A percentile compares a stretch with the other conserved stretches of the same genome.
These are phyloP conservation scores for Ennomos erosarius DNA, from an alignment of 2,888 invertebrate genomes.

Conservation along the genomic window DNA sequence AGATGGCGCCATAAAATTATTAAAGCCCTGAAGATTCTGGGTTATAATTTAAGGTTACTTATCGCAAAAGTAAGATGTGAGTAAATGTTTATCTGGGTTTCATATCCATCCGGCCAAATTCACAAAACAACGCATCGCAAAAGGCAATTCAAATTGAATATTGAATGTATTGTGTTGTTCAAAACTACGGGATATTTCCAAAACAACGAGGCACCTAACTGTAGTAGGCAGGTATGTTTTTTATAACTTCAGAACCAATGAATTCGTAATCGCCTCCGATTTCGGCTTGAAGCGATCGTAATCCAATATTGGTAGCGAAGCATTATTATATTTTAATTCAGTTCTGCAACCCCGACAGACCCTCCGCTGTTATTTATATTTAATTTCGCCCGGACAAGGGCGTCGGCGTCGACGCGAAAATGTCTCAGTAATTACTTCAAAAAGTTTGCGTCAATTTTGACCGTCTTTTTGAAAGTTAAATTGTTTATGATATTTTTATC, in stretches of 20 bases:
- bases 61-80: too few species aligned
- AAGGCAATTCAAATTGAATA: too few species aligned
- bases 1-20: too few species aligned
- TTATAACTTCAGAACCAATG: not conserved
- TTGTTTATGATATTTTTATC: not conserved
- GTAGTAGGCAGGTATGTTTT: too few species aligned
- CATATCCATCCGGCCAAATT: too few species aligned
- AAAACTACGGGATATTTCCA: too few species aligned
- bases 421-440: constrained; percentile 35
- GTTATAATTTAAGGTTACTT: too few species aligned
- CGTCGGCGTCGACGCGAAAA: constrained; percentile 43
- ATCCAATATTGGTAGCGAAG: constrained; percentile 42
- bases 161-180: too few species aligned
- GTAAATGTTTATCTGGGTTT: too few species aligned
- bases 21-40: too few species aligned
- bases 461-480: not conserved
- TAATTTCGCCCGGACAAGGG: constrained; percentile 55
- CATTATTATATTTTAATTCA: constrained; percentile 70
- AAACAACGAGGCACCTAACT: too few species aligned
- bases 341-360: constrained; percentile 56
- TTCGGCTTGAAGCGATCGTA: constrained; percentile 24
- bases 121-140: too few species aligned
- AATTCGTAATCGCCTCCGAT: not conserved
- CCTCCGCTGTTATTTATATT: constrained; percentile 69
- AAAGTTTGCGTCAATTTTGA: constrained; percentile 13